phyloP scores from a whole-genome alignment of 2,113 vertebrate species.

The Pseudopodoces humilis region DNA sequence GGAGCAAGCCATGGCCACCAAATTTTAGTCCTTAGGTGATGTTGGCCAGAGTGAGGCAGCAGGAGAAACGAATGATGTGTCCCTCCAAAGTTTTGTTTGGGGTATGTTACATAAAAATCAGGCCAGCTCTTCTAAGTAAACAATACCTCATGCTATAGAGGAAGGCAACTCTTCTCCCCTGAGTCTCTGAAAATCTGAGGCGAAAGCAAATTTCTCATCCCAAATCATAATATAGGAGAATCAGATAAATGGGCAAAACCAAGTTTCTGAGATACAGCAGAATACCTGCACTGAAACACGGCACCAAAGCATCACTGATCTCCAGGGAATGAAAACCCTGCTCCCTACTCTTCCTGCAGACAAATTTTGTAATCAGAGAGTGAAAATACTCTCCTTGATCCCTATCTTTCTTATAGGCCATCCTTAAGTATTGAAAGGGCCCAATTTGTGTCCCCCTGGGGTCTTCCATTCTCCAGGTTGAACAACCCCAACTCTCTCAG shows the following conservation, averaged over 20 bases:
- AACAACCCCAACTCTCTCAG: neutral
- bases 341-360: neutral
- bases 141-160: too few species aligned
- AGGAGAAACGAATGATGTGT: neutral
- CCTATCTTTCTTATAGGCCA: neutral
- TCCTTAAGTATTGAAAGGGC: neutral
- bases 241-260: neutral
- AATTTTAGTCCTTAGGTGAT: neutral
- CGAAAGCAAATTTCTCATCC: neutral
- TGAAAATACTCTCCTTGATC: neutral
- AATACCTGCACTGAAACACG: neutral
- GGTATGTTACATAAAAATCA: neutral
- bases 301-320: neutral
- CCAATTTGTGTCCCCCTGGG: accelerated
- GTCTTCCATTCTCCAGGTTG: neutral
- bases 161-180: neutral
- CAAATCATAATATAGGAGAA: neutral
- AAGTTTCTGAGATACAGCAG: neutral
- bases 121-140: neutral
- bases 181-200: neutral
- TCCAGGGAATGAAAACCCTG: neutral
- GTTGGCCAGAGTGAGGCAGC: neutral
- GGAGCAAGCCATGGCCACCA: neutral
- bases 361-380: neutral
- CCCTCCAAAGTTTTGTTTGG: neutral